phyloP scores from a whole-genome alignment of 1,140 invertebrate genomes.

The Schmidtea mediterranea region DNA sequence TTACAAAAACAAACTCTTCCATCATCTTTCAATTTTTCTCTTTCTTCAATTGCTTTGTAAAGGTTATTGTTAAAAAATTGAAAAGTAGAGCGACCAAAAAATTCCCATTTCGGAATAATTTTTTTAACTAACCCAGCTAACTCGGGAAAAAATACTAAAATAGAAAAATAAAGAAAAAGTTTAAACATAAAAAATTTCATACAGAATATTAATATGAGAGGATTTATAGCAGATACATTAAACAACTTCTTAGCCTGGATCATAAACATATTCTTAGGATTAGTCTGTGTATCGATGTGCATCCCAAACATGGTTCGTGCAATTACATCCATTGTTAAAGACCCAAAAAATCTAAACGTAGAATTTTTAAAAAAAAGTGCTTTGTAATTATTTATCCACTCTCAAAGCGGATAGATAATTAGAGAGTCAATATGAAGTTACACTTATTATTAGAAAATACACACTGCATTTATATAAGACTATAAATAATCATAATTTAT shows the following conservation, averaged over 20 bases:
- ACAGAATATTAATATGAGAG: neutral
- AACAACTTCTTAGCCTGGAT: neutral
- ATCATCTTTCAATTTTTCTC: neutral
- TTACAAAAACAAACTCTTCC: neutral
- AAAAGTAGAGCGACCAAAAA: neutral
- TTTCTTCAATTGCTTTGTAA: neutral
- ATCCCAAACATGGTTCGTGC: conserved; percentile 10
- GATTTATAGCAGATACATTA: neutral
- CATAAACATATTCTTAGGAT: conserved; percentile 10
- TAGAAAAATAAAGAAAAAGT: neutral
- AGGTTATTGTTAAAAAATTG: neutral
- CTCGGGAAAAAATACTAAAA: conserved; percentile 9
- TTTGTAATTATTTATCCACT: no score
- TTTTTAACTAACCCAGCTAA: conserved; percentile 6
- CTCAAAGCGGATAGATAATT: no score
- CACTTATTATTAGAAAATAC: no score
- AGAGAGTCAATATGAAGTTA: no score
- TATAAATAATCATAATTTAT: no score
- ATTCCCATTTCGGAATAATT: conserved; percentile 6
- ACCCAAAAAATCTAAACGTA: conserved; percentile 5
- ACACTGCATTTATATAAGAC: no score
- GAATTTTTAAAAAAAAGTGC: no score
- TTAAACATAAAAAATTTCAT: neutral
- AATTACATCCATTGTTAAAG: conserved; percentile 11
- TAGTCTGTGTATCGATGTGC: conserved; percentile 9